Evolutionary conservation across 2,113 vertebrate genomes (phyloP), one percentile per base, ranked within the genome.

Genomic region (Nibea albiflora): DNA sequence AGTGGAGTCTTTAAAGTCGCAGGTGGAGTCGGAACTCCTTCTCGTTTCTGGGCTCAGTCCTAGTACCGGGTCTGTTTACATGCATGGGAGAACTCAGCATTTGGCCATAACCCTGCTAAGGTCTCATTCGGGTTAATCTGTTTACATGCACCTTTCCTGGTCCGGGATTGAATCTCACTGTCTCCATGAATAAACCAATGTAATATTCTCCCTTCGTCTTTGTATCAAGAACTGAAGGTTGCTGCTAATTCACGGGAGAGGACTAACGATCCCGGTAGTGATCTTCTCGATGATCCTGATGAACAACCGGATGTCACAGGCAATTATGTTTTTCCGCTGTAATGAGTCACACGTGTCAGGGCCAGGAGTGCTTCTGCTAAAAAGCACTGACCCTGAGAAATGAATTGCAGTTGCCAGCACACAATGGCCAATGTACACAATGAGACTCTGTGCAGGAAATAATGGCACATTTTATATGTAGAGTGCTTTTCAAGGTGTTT

Each of bases 341-440:
- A 60, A 85, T 87, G 73, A 85, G 78, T 80, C 52, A 11, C 2
- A 2, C 28, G 44, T 44, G 77, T 61, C 68, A 72, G 62, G 54
- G 16, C 26, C 0, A 1, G 12, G 3, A 58, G 44, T 61, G 49
- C 46, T 35, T 17, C 12, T 69, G 57, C 49, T 80, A 70, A 49
- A 80, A 68, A 68, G 61, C 74, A 2, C 31, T 73, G 77, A 80
- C 12, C 81, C 73, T 57, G 42, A 78, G 69, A 85, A 76, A 81
- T 70, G 7, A 76, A 66, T 65, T 4, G 15, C 74, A 63, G 62
- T 67, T 2, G 53, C 46, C 26, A 19, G 47, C 68, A 46, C 10
- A 63, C 50, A 75, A 31, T 4, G 1, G 31, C 20, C 52, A 46
- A 72, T 50, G n/a, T 31, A n/a, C 35, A 49, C 24, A 22, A 53